Conservation (phyloP, 30 jellyfish, hydroid and myxozoan genomes). For the Hydractinia symbiolongicarpus region DNA sequence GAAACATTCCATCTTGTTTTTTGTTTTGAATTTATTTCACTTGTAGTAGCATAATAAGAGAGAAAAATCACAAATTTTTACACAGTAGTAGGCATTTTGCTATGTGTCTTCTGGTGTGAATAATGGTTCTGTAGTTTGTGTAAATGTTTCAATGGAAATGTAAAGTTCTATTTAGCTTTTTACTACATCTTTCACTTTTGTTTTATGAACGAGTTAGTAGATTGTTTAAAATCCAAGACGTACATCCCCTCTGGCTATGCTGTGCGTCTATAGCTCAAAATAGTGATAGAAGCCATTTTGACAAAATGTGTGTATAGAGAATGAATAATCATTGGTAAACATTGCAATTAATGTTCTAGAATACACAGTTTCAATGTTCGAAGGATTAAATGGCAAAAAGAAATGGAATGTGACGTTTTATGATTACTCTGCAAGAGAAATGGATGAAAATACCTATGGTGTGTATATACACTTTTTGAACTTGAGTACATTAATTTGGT, state of each 20-base stretch:
- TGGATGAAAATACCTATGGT: conserved; percentile 78
- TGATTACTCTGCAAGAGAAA: conserved; percentile 76
- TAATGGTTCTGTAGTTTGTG: no score
- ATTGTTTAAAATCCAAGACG: no score
- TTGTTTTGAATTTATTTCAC: not conserved
- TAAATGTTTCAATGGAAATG: no score
- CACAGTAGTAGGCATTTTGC: not conserved
- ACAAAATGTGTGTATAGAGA: no score
- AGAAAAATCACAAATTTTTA: not conserved
- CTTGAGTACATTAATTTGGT: not conserved
- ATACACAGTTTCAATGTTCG: conserved; percentile 82
- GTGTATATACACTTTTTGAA: not conserved
- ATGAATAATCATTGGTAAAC: no score
- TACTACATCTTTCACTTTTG: no score
- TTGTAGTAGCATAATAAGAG: not conserved
- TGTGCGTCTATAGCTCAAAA: no score
- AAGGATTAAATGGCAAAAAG: conserved; percentile 60
- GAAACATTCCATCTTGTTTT: not conserved
- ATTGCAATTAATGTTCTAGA: conserved; percentile 37
- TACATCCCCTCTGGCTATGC: no score
- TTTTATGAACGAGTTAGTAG: no score
- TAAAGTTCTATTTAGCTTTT: no score
- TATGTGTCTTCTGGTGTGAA: not conserved
- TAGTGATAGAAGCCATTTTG: no score
- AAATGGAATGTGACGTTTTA: conserved; percentile 88